Evolutionary conservation across 2,113 vertebrate species (phyloP), one percentile per base, ranked within the genome.

Genomic region (Abramis brama): DNA sequence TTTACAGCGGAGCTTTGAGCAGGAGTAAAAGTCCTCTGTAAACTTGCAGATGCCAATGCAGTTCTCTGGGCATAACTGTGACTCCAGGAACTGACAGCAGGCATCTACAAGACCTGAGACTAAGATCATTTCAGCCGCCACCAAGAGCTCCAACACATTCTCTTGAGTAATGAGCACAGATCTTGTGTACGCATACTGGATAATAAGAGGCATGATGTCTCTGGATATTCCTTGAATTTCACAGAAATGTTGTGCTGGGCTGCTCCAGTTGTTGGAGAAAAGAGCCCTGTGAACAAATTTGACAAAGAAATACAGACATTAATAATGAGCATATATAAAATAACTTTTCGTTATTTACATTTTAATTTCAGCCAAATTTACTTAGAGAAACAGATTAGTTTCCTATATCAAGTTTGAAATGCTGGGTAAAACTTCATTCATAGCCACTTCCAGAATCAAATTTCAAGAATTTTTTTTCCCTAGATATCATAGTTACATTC

Each of bases 141-240:
- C 83, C 3, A 97, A 86, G 36, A 97, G 91, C 21, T 90, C 82
- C 85, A 94, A 89, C 10, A 93, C 94, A 0, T 96, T 97, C 43
- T 94, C 92, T 0, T 85, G 84, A 0, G 92, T 96, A 91, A 97
- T 89, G 0, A 62, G 87, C 27, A 95, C 90, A 0, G 93, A 92
- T 77, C 92, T 85, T 0, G 93, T 97, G 90, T 96, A 97, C 0
- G 95, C 94, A 0, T 95, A 97, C 30, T 97, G 93, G 0, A 97
- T 93, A 43, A 97, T 94, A 3, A 96, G 91, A 71, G 89, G 91
- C 95, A 96, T 95, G 91, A 94, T 95, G 80, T 95, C 92, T 0
- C 94, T 90, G 30, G 94, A 94, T 66, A 94, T 87, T 33, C 94
- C 95, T 0, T 94, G 92, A 36, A 97, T 95, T 75, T 90, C 92